phyloP scores from a whole-genome alignment of 2,113 vertebrate species.

The Brachyhypopomus occidentalis region DNA sequence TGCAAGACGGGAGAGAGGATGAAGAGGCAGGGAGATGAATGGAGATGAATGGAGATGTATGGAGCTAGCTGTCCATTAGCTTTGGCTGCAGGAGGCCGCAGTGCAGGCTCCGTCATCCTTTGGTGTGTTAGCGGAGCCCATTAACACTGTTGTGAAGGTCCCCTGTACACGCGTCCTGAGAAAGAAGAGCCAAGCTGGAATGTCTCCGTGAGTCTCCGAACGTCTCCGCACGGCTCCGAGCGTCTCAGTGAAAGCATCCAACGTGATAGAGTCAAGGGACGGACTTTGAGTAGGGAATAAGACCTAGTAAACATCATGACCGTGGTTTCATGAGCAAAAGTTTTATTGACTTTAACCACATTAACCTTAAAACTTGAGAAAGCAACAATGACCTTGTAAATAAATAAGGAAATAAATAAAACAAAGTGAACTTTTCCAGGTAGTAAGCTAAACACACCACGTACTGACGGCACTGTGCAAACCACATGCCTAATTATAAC shows the following conservation, averaged over 20 bases:
- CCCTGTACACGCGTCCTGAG: background rate
- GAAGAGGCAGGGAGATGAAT: background rate
- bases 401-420: slow-evolving; percentile 67
- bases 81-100: background rate
- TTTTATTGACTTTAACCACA: slow-evolving; percentile 78
- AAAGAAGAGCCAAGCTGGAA: background rate
- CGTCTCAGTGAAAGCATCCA: background rate
- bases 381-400: slow-evolving; percentile 40
- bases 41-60: background rate
- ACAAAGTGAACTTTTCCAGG: slow-evolving; percentile 53
- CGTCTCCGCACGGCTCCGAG: background rate
- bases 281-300: background rate
- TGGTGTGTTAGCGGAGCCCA: slow-evolving; percentile 19
- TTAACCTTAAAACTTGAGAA: slow-evolving; percentile 67
- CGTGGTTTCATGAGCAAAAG: slow-evolving; percentile 65
- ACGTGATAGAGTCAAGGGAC: background rate
- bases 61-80: background rate
- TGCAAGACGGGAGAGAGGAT: slow-evolving; percentile 5
- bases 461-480: slow-evolving; percentile 68
- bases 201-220: background rate
- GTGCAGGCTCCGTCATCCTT: background rate
- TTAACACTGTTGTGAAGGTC: background rate
- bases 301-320: slow-evolving; percentile 51
- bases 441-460: slow-evolving; percentile 69
- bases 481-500: slow-evolving; percentile 47